Evolutionary conservation across 2,797 vertebrate genomes (phyloP).

Genomic region (Pristis pectinata): DNA sequence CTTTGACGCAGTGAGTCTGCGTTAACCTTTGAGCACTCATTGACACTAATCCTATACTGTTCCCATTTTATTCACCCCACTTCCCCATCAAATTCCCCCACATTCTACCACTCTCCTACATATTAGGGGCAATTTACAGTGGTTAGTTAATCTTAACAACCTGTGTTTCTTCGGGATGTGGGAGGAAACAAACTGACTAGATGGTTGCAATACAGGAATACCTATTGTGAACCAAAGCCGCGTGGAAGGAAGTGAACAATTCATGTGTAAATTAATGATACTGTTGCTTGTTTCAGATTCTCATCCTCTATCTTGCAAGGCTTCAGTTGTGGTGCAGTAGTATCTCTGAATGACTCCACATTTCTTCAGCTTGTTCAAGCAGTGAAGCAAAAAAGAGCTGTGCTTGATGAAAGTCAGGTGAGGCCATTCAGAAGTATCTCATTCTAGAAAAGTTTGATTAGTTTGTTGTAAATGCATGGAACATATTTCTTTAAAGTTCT

Average conservation of each 20-base stretch:
- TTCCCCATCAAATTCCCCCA: too few species aligned
- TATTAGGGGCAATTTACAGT: too few species aligned
- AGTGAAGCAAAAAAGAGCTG: constrained; percentile 45
- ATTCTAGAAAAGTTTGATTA: background rate
- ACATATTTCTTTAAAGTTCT: background rate
- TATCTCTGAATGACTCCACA: background rate
- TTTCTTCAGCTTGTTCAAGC: constrained; percentile 45
- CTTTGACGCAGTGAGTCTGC: too few species aligned
- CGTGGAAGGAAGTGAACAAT: background rate
- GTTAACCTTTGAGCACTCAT: too few species aligned
- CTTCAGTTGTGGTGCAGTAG: constrained; percentile 45
- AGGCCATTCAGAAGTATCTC: constrained; percentile 9
- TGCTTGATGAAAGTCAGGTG: constrained; percentile 51
- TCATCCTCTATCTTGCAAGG: constrained; percentile 49
- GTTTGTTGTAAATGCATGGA: background rate
- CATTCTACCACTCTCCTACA: too few species aligned
- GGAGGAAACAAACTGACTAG: too few species aligned
- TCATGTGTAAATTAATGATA: background rate
- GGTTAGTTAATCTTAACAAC: too few species aligned
- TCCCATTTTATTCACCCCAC: too few species aligned
- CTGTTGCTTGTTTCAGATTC: constrained; percentile 44
- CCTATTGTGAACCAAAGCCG: background rate
- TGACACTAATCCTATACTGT: too few species aligned
- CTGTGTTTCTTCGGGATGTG: too few species aligned
- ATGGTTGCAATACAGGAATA: background rate